Evolutionary conservation across 2,797 vertebrate genomes (phyloP).

Genomic region (Tapirus indicus): DNA sequence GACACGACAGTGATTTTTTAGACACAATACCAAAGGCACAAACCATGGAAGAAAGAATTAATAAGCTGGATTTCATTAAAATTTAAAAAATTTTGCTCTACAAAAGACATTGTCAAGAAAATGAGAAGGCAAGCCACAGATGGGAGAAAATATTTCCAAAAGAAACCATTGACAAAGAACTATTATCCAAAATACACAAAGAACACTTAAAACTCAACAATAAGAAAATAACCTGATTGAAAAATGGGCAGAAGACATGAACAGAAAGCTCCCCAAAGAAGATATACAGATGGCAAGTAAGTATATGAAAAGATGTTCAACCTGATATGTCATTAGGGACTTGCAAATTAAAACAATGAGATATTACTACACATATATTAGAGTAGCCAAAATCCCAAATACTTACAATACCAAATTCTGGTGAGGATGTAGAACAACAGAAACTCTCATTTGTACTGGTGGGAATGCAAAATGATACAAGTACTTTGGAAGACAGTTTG

Average conservation of each 20-base stretch:
- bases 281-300: neutral
- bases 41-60: neutral
- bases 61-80: neutral
- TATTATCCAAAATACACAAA: neutral
- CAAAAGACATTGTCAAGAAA: neutral
- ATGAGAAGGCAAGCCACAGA: neutral
- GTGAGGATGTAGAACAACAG: neutral
- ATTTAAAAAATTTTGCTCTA: neutral
- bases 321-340: neutral
- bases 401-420: neutral
- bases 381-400: neutral
- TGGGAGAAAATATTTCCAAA: neutral
- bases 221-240: neutral
- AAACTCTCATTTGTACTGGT: neutral
- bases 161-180: neutral
- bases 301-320: neutral
- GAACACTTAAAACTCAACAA: neutral
- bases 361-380: neutral
- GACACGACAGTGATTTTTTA: neutral
- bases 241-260: neutral
- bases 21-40: neutral
- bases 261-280: neutral
- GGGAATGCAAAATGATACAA: neutral
- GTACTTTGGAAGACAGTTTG: neutral
- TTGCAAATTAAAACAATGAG: neutral